These are phyloP conservation scores for Tipula lateralis DNA, from an alignment of 2,888 invertebrate species.

Conservation along the genomic window DNA sequence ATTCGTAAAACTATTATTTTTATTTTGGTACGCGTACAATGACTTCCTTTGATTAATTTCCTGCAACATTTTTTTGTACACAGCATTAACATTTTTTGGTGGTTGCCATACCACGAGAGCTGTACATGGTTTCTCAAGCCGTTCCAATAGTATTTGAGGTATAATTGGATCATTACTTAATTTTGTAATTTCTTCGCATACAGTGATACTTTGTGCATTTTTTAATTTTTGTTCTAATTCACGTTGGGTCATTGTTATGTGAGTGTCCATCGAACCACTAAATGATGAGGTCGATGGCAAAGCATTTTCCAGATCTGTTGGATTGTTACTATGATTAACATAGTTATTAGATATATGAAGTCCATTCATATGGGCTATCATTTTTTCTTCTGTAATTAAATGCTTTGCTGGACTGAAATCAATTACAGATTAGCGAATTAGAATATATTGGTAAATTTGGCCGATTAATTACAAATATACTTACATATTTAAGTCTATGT, in stretches of 20 bases:
- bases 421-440: neutral
- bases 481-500: constrained; percentile 26
- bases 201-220: constrained; percentile 54
- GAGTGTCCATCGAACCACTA: constrained; percentile 24
- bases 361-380: constrained; percentile 72
- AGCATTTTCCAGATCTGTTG: neutral
- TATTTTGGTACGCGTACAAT: neutral
- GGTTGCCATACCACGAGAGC: constrained; percentile 80
- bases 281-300: neutral
- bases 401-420: constrained; percentile 60
- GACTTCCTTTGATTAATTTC: constrained; percentile 34
- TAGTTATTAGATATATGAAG: constrained; percentile 62
- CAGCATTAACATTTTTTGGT: constrained; percentile 51
- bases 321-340: constrained; percentile 36
- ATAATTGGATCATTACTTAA: constrained; percentile 58
- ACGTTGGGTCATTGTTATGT: constrained; percentile 41
- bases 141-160: constrained; percentile 61
- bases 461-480: neutral
- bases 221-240: constrained; percentile 47
- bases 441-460: neutral
- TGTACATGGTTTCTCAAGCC: constrained; percentile 67
- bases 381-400: constrained; percentile 76
- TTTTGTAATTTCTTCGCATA: constrained; percentile 69
- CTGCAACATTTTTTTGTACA: constrained; percentile 30
- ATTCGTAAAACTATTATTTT: neutral